phyloP scores from a whole-genome alignment of 2,888 invertebrate species.

The Electrophaes corylata region DNA sequence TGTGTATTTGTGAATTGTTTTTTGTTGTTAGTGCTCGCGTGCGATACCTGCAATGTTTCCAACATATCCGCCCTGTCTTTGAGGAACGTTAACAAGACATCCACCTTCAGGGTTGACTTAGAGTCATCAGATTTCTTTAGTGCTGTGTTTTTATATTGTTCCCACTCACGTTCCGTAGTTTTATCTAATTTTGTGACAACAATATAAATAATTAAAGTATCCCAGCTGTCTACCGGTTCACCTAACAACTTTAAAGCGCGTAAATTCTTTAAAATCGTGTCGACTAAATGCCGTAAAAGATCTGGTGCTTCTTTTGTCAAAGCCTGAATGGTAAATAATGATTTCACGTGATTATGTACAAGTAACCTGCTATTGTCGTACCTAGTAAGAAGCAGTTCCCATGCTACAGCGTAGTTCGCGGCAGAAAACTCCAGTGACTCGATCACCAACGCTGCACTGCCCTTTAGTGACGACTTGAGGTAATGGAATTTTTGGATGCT shows the following conservation, averaged over 20 bases:
- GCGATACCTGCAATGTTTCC: background rate
- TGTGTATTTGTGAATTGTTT: background rate
- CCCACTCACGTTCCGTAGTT: background rate
- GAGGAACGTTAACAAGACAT: background rate
- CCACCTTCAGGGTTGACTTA: background rate
- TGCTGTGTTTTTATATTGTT: background rate
- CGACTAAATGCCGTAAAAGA: background rate
- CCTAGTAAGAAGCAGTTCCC: background rate
- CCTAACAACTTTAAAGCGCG: too few relatives aligned
- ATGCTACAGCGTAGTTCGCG: background rate
- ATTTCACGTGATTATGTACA: background rate
- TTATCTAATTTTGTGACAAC: background rate
- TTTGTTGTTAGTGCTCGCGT: background rate
- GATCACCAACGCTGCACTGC: too few relatives aligned
- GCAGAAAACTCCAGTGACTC: background rate
- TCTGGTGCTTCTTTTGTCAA: background rate
- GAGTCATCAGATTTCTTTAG: background rate
- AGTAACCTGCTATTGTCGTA: background rate
- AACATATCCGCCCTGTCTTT: background rate
- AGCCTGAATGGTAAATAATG: too few relatives aligned
- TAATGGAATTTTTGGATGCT: too few relatives aligned
- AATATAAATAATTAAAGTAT: background rate
- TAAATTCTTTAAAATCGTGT: too few relatives aligned
- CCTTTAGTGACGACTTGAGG: too few relatives aligned
- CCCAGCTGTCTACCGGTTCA: too few relatives aligned